Evolutionary conservation across 2,797 vertebrate species (phyloP), one percentile per base, ranked within the genome.

Genomic region (Lindbergichthys nudifrons): DNA sequence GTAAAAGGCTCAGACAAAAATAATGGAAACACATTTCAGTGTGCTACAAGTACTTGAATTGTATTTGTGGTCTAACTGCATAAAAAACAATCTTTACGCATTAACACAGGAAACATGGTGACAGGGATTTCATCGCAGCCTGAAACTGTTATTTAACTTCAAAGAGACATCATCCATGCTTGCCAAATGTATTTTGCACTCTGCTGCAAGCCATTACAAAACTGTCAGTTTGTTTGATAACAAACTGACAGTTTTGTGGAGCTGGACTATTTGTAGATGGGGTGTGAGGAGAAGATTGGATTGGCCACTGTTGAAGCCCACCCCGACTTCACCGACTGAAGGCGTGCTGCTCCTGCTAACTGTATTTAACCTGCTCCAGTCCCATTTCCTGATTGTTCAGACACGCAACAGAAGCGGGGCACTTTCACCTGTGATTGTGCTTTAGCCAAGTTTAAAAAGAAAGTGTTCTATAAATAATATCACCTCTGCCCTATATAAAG

Each of bases 111-210:
- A 71, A 85, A 60, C 10, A 11, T 13, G 4, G 9, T n/a, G 56
- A 65, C 23, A 46, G 23, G 15, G 36, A 54, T 50, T 51, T 70
- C 1, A 8, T 10, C 48, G 41, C 36, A 1, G 10, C 43, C 57
- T 52, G 19, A 65, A 58, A 52, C 52, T 50, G 46, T 45, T 59
- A 59, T 76, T 70, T 12, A 52, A 23, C 58, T 73, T 84, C 50
- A 71, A 71, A 80, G 43, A 66, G 16, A 67, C 51, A 46, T 73
- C 30, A 54, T 61, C 45, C 32, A 70, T 11, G 4, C 16, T 57
- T 62, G 54, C 30, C 57, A 71, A 30, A 13, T 61, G 11, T 57
- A 9, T 70, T 56, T 9, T 52, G 51, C 53, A 16, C 53, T 57
- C 30, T 18, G 61, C 65, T 70, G 36, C 7, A 61, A 45, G 23